These are phyloP conservation scores for Pseudococcus jackbeardsleyi DNA, from an alignment of 2,888 invertebrate genomes.

Conservation along the genomic window DNA sequence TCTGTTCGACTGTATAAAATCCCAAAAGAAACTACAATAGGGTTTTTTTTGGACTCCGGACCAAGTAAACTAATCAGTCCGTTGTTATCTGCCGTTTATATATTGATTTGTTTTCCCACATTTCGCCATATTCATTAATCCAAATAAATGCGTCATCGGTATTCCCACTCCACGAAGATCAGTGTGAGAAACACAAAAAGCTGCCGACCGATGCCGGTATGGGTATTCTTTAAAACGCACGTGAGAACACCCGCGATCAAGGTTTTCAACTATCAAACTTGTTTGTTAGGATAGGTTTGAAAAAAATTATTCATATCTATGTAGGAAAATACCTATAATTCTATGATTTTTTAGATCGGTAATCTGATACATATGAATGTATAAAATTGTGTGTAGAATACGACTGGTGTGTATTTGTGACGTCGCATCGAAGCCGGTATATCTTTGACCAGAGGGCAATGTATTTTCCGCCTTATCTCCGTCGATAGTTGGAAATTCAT, in stretches of 20 bases:
- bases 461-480: neutral
- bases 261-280: conserved; percentile 14
- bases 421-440: neutral
- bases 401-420: neutral
- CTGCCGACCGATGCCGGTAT: neutral
- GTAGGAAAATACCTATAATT: conserved; percentile 8
- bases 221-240: neutral
- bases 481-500: neutral
- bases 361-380: neutral
- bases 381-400: neutral
- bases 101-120: neutral
- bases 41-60: neutral
- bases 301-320: neutral
- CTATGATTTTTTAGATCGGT: neutral
- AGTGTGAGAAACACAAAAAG: neutral
- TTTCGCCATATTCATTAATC: neutral
- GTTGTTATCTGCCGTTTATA: neutral
- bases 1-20: too few relatives aligned
- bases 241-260: conserved; percentile 16
- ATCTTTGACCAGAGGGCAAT: neutral
- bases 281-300: conserved; percentile 9
- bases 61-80: neutral
- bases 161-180: neutral
- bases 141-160: neutral
- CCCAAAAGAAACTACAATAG: too few relatives aligned